Conservation (phyloP, 2,113 vertebrate species). For the Scolopax mira region DNA sequence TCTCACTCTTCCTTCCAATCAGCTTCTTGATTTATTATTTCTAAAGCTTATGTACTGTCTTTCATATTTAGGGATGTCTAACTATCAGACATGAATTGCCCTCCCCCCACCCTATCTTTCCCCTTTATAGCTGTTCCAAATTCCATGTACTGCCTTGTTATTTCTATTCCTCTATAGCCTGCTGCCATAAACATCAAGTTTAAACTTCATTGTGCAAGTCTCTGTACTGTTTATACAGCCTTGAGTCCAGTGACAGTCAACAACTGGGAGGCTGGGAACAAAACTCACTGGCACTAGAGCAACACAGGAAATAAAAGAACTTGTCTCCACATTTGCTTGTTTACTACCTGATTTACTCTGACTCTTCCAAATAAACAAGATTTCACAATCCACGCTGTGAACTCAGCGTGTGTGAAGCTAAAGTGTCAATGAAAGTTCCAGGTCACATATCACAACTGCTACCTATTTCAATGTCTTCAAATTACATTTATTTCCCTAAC, state of each 20-base stretch:
- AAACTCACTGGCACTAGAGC: background rate
- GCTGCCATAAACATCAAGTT: background rate
- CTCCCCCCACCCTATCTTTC: background rate
- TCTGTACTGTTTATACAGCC: background rate
- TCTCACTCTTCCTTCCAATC: background rate
- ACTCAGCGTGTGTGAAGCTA: background rate
- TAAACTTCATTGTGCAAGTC: background rate
- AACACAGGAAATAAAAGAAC: background rate
- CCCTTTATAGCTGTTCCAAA: background rate
- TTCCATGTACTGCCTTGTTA: background rate
- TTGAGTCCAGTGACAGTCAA: background rate
- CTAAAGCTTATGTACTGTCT: background rate
- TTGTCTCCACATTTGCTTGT: background rate
- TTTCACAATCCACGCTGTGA: background rate
- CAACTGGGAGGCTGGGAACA: background rate
- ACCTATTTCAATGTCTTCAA: background rate
- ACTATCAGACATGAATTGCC: background rate
- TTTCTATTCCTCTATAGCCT: background rate
- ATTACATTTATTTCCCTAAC: background rate
- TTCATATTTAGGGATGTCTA: background rate
- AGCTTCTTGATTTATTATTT: background rate
- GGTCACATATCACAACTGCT: background rate
- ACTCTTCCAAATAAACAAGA: background rate
- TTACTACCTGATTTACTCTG: background rate
- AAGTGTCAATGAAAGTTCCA: background rate